Evolutionary conservation across 2,888 invertebrate genomes (phyloP).

Genomic region (Dromius quadrimaculatus): DNA sequence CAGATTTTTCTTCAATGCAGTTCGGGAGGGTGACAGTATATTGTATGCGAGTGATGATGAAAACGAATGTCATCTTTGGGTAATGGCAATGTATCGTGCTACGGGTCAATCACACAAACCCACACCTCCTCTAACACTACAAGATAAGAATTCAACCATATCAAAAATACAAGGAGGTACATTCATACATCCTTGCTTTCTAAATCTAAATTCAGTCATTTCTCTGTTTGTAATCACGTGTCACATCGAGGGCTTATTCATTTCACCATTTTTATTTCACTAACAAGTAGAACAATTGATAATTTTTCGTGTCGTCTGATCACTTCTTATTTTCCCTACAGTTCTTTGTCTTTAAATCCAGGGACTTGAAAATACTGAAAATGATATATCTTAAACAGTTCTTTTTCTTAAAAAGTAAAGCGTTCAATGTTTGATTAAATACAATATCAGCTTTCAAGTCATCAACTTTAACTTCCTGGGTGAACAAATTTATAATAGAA

Average conservation of each 20-base stretch:
- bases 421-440: background rate
- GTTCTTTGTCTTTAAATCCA: background rate
- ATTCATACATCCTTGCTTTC: slow-evolving; percentile 39
- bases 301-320: background rate
- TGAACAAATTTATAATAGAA: slow-evolving; percentile 3
- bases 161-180: slow-evolving; percentile 92
- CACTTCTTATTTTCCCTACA: background rate
- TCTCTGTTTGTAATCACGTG: background rate
- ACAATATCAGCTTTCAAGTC: slow-evolving; percentile 12
- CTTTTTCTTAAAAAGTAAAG: background rate
- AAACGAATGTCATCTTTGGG: slow-evolving; percentile 98
- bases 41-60: slow-evolving; percentile 97
- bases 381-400: background rate
- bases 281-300: background rate
- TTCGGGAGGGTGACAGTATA: slow-evolving; percentile 97
- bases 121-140: slow-evolving; percentile 84
- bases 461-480: slow-evolving; percentile 12
- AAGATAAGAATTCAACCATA: slow-evolving; percentile 87
- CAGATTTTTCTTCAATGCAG: slow-evolving; percentile 97
- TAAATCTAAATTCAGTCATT: slow-evolving; percentile 17
- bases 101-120: slow-evolving; percentile 99
- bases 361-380: slow-evolving; percentile 7
- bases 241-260: slow-evolving; percentile 35
- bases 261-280: background rate
- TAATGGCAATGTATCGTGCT: slow-evolving; percentile 99